phyloP scores from a whole-genome alignment of 2,113 vertebrate species.

The Apistogramma diplotaenia region DNA sequence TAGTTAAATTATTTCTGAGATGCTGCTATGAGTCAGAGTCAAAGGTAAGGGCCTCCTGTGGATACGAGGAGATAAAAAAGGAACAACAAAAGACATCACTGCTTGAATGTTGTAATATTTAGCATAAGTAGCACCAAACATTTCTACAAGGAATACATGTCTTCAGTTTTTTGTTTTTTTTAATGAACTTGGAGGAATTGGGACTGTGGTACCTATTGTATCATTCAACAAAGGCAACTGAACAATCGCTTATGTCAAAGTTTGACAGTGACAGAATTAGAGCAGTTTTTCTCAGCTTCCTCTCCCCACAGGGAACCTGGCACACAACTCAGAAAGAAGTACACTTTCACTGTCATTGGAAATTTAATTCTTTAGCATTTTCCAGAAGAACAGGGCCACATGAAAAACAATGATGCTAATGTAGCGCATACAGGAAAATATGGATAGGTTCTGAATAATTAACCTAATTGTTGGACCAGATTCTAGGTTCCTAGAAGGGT shows the following conservation, averaged over 20 bases:
- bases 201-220: conserved; percentile 57
- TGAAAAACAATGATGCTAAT: conserved; percentile 55
- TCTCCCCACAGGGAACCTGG: conserved; percentile 67
- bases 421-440: too few species aligned
- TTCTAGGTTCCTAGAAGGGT: too few species aligned
- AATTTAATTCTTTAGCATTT: conserved; percentile 77
- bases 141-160: conserved; percentile 74
- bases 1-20: conserved; percentile 71
- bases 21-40: conserved; percentile 47
- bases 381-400: conserved; percentile 54
- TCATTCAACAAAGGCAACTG: conserved; percentile 73
- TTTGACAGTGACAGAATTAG: conserved; percentile 82
- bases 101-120: conserved; percentile 67
- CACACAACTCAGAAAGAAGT: conserved; percentile 68
- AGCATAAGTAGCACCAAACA: conserved; percentile 62
- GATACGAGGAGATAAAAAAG: conserved; percentile 67
- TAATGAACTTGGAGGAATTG: conserved; percentile 61
- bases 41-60: conserved; percentile 75
- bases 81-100: conserved; percentile 57
- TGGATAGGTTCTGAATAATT: too few species aligned
- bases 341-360: conserved; percentile 75
- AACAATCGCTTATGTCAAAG: conserved; percentile 76
- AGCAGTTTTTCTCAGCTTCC: conserved; percentile 71
- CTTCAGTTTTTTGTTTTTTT: conserved; percentile 24
- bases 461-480: too few species aligned